Base-by-base conservation (phyloP, 2,113 vertebrate species). In the Promerops cafer region DNA sequence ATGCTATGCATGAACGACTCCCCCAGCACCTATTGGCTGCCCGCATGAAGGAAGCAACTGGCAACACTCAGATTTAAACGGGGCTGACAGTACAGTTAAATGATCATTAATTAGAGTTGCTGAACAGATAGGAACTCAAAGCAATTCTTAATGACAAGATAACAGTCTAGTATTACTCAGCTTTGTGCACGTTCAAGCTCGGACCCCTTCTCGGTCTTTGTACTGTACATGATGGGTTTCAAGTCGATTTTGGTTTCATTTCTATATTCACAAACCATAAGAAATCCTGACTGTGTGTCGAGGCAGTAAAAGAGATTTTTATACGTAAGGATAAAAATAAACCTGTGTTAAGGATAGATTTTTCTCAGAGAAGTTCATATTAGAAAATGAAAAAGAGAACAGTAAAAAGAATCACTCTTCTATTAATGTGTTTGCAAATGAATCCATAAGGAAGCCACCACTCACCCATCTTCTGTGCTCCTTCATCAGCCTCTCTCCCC, bases 21-120 rank as follows among this genome's bases (percentile, higher is more conserved):
- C 93, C 94, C 74, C 97, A 7, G 75, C 94, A 84, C 91, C 85
- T 96, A 99, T 98, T 99, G 98, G 99, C 96, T 95, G 97, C 88
- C 74, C 59, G 42, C 80, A 79, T 69, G 89, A 96, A 97, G 95
- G 97, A 95, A 98, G 97, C 95, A 98, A 98, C 98, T 98, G 96
- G 98, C 97, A 98, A 97, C 97, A 97, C 98, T 98, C 98, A 99
- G 98, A 99, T 92, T 98, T 98, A 98, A 98, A 98, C 74, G 39
- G 97, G 98, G 80, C 90, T 98, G 99, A 99, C 99, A 99, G 98
- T 98, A 96, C 98, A 98, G 98, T 99, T 99, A 99, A 98, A 99
- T 98, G 99, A 99, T 99, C 98, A 98, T 99, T 99, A 99, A 99
- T 99, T 99, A 99, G 98, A 98, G 98, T 99, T 97, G 98, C 98